Conservation (phyloP, 2,113 vertebrate genomes). For the Xenopus tropicalis region UCB_Xtro_10.0 CM004450.2:29744501-29745000, state of each 20-base stretch:
- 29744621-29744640: slow-evolving; percentile 28
- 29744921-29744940: too few species aligned
- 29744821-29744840: too few species aligned
- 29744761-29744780: slow-evolving; percentile 36
- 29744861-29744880: too few species aligned
- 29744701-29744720: slow-evolving; percentile 23
- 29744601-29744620: slow-evolving; percentile 38
- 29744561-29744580: slow-evolving; percentile 21
- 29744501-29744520: slow-evolving; percentile 26
- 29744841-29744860: too few species aligned
- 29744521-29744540: slow-evolving; percentile 21
- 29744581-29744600: slow-evolving; percentile 39
- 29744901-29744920: too few species aligned
- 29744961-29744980: too few species aligned
- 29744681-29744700: slow-evolving; percentile 35
- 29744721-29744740: slow-evolving; percentile 24
- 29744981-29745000: too few species aligned
- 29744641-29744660: slow-evolving; percentile 36
- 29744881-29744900: too few species aligned
- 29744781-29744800: slow-evolving; percentile 12
- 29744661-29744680: slow-evolving; percentile 3
- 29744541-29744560: slow-evolving; percentile 20
- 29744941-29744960: too few species aligned
- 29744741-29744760: slow-evolving; percentile 15
- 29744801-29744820: background rate